Evolutionary conservation across 2,797 vertebrate species (phyloP).

Genomic region (Arvicola amphibius): DNA sequence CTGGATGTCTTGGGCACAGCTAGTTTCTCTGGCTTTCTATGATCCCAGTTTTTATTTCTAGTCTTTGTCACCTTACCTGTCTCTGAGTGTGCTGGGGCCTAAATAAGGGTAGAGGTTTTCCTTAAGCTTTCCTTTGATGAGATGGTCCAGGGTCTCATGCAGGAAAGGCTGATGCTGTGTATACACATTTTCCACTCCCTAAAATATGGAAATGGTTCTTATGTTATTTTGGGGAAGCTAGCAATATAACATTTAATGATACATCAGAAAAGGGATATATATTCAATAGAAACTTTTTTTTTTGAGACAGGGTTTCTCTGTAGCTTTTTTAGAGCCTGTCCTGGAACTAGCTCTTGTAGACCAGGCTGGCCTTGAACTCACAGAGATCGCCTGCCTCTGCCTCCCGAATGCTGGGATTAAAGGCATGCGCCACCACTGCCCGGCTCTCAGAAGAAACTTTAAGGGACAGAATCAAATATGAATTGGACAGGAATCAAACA

Average conservation of each 20-base stretch:
- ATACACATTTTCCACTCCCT: slow-evolving; percentile 98
- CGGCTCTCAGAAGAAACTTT: too few species aligned
- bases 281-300: slow-evolving; percentile 12
- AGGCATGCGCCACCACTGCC: too few species aligned
- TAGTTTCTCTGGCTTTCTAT: not conserved
- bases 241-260: slow-evolving; percentile 19
- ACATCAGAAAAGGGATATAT: slow-evolving; percentile 51
- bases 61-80: slow-evolving; percentile 89
- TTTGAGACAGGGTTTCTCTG: too few species aligned
- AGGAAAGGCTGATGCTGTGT: slow-evolving; percentile 96
- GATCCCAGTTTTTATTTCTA: slow-evolving; percentile 6
- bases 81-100: slow-evolving; percentile 94
- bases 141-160: slow-evolving; percentile 95
- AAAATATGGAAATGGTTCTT: slow-evolving; percentile 32
- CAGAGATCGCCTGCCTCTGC: too few species aligned
- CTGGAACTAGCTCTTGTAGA: too few species aligned
- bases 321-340: too few species aligned
- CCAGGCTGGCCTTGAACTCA: too few species aligned
- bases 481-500: not conserved
- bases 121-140: slow-evolving; percentile 97
- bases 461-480: not conserved
- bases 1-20: not conserved
- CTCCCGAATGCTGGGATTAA: too few species aligned
- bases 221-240: not conserved
- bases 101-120: slow-evolving; percentile 97